Conservation (phyloP, 2,113 vertebrate species). For the Phylloscopus whistleri region DNA sequence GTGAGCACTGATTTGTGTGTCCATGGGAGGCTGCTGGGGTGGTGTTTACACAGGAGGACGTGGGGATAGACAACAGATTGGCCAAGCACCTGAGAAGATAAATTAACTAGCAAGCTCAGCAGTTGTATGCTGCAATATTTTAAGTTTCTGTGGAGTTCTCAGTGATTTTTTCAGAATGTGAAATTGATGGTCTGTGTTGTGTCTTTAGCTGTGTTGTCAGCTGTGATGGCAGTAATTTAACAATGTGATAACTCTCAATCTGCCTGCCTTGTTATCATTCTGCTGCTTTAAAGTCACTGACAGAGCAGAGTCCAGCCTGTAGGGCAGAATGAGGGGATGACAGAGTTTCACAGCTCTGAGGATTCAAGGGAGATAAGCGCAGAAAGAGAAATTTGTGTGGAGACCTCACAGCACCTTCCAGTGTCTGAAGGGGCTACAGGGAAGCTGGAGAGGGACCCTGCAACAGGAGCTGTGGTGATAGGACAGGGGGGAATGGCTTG, state of each 20-base stretch:
- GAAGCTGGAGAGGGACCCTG: background rate
- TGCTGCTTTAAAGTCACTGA: background rate
- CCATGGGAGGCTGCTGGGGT: background rate
- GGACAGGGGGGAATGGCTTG: background rate
- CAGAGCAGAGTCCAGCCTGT: background rate
- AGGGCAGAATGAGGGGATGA: fast-evolving
- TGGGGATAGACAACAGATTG: background rate
- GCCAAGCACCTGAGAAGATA: background rate
- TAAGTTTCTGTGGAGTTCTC: background rate
- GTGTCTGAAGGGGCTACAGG: background rate
- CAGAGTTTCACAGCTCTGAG: background rate
- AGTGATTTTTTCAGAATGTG: background rate
- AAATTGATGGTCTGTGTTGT: background rate
- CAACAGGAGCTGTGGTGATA: background rate
- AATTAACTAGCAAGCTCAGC: background rate
- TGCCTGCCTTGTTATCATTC: background rate
- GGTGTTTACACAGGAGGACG: background rate
- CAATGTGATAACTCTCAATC: background rate
- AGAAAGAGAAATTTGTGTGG: background rate
- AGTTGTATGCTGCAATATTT: background rate
- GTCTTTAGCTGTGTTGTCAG: background rate
- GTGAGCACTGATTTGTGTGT: background rate
- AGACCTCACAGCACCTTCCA: background rate
- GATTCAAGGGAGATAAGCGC: background rate
- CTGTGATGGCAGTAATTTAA: background rate